phyloP scores from a whole-genome alignment of 2,888 invertebrate species.

The Caenorhabditis japonica region DNA sequence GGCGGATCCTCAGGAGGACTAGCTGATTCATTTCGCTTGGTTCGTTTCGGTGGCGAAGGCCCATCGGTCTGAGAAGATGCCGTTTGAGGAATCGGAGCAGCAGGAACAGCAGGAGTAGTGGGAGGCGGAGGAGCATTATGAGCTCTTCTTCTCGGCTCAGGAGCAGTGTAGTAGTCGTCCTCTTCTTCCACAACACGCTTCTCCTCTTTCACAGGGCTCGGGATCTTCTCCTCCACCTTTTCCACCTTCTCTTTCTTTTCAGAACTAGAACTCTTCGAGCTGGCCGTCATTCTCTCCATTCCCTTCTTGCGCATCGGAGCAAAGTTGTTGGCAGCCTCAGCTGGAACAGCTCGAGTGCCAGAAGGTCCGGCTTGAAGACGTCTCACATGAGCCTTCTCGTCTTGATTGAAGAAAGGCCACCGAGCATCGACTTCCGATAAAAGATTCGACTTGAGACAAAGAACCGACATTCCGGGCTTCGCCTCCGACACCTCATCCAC shows the following conservation, averaged over 20 bases:
- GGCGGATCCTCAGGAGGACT: conserved; percentile 64
- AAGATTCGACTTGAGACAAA: conserved; percentile 36
- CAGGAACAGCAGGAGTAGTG: neutral
- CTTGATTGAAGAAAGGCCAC: conserved; percentile 67
- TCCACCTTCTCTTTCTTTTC: conserved; percentile 17
- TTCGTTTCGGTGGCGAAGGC: conserved; percentile 45
- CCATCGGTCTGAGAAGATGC: conserved; percentile 28
- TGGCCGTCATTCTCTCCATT: conserved; percentile 59
- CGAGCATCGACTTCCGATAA: conserved; percentile 57
- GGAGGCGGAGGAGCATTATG: conserved; percentile 22
- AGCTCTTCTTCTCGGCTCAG: conserved; percentile 55
- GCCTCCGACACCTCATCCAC: conserved; percentile 54
- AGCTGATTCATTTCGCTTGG: conserved; percentile 55
- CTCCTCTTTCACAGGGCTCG: conserved; percentile 20
- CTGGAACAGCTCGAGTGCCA: conserved; percentile 11
- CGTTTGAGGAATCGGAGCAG: conserved; percentile 12
- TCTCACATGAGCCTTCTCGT: conserved; percentile 58
- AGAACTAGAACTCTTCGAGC: conserved; percentile 17
- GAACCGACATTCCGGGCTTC: conserved; percentile 1
- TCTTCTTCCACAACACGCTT: conserved; percentile 13
- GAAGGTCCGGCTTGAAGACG: conserved; percentile 12
- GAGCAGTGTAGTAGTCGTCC: conserved; percentile 19
- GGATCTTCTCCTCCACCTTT: conserved; percentile 14
- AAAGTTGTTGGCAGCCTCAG: conserved; percentile 19
- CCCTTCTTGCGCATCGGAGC: conserved; percentile 50